Conservation (phyloP, 2,113 vertebrate species). For the Microcebus ravelobensis region DNA sequence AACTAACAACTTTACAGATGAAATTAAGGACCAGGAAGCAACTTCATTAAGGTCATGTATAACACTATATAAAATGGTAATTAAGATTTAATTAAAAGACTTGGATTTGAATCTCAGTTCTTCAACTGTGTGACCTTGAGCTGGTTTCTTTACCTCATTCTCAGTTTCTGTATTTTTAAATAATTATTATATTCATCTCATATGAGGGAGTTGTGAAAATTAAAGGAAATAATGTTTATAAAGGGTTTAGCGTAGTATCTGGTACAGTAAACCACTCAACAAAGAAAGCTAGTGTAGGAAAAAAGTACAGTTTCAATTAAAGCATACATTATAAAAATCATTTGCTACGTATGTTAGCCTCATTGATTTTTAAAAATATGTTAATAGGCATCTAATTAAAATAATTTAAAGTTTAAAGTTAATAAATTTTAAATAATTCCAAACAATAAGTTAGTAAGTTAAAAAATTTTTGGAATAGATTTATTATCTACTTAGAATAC, state of each 20-base stretch:
- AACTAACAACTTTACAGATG: slow-evolving; percentile 3
- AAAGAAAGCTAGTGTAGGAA: slow-evolving; percentile 16
- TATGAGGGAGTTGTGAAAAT: not conserved
- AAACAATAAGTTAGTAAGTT: not conserved
- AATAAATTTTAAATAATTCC: not conserved
- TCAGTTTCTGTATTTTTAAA: slow-evolving; percentile 22
- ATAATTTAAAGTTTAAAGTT: slow-evolving; percentile 44
- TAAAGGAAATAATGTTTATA: slow-evolving; percentile 38
- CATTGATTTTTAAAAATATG: slow-evolving; percentile 6
- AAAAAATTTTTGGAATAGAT: slow-evolving; percentile 14
- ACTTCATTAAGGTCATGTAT: not conserved
- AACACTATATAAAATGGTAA: not conserved
- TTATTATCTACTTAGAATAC: slow-evolving; percentile 38
- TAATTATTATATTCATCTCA: slow-evolving; percentile 29
- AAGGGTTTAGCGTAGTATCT: not conserved
- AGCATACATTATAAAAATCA: not conserved
- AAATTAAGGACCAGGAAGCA: slow-evolving; percentile 3
- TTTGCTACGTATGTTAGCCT: not conserved
- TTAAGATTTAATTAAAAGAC: not conserved
- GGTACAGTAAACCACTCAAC: not conserved
- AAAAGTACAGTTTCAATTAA: slow-evolving; percentile 19
- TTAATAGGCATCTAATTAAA: not conserved
- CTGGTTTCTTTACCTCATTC: slow-evolving; percentile 30
- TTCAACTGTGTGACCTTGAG: not conserved
- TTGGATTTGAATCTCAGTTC: not conserved